Conservation (phyloP, 2,888 invertebrate genomes). For the Pollenia labialis region DNA sequence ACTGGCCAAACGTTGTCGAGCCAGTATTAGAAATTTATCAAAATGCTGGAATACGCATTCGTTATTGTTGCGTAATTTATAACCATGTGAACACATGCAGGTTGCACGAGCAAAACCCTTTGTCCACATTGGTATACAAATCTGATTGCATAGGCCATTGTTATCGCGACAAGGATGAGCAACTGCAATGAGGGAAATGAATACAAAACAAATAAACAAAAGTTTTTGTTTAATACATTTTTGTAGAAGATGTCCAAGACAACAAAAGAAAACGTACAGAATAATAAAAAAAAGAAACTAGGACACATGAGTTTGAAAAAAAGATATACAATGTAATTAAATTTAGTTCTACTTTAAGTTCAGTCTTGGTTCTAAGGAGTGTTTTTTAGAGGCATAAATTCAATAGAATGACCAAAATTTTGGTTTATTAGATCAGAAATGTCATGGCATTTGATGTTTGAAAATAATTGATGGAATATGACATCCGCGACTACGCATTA, state of each 20-base stretch:
- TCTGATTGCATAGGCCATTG: conserved; percentile 90
- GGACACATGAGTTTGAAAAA: no score
- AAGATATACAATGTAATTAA: no score
- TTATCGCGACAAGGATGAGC: conserved; percentile 88
- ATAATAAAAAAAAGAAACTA: not conserved
- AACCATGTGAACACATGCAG: conserved; percentile 91
- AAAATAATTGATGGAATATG: no score
- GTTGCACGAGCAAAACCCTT: conserved; percentile 85
- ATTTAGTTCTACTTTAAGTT: no score
- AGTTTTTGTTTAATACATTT: not conserved
- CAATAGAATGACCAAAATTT: no score
- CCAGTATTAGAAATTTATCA: conserved; percentile 88
- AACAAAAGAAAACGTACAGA: not conserved
- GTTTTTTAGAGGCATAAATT: no score
- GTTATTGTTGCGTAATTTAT: conserved; percentile 85
- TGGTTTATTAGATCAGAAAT: no score
- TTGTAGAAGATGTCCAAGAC: conserved; percentile 4
- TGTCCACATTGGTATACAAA: conserved; percentile 89
- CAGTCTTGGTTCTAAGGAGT: no score
- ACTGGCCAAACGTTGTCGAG: conserved; percentile 88
- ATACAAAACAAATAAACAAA: not conserved
- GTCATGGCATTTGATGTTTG: no score
- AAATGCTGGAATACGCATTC: conserved; percentile 87
- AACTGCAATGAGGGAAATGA: conserved; percentile 80
- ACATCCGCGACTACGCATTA: no score